These are phyloP conservation scores for Chelidonichthys spinosus DNA, from an alignment of 2,797 vertebrate species.

Conservation along the genomic window DNA sequence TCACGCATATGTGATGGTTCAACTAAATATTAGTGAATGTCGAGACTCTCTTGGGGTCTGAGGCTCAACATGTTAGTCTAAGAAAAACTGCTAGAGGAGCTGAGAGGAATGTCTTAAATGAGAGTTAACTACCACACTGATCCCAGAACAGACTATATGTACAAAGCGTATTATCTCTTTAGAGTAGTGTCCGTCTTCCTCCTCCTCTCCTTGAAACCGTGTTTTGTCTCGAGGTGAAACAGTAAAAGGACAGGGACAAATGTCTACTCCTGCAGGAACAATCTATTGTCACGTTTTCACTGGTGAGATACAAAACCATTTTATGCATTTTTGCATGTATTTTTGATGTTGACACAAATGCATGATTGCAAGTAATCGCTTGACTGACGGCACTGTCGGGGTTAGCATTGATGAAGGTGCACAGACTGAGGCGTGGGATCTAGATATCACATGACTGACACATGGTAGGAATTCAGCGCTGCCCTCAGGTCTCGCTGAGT, in stretches of 20 bases:
- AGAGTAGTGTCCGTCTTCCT: slow-evolving; percentile 22
- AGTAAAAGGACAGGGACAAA: slow-evolving; percentile 43
- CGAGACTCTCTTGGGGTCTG: slow-evolving; percentile 27
- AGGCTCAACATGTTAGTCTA: slow-evolving; percentile 26
- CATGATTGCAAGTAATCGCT: slow-evolving; percentile 55
- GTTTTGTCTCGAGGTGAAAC: slow-evolving; percentile 47
- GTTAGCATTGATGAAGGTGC: slow-evolving; percentile 59
- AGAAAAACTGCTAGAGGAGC: slow-evolving; percentile 46
- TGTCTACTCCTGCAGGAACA: slow-evolving; percentile 32
- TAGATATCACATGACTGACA: slow-evolving; percentile 40
- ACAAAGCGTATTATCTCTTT: slow-evolving; percentile 61
- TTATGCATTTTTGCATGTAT: slow-evolving; percentile 39
- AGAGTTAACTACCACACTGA: slow-evolving; percentile 59
- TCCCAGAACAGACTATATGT: slow-evolving; percentile 71
- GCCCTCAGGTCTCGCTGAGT: slow-evolving; percentile 45
- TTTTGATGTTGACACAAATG: slow-evolving; percentile 57
- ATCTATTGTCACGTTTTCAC: slow-evolving; percentile 40
- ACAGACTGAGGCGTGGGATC: slow-evolving; percentile 47
- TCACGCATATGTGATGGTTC: slow-evolving; percentile 20
- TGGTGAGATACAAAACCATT: slow-evolving; percentile 33
- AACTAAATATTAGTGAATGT: slow-evolving; percentile 24
- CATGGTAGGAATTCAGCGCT: slow-evolving; percentile 35
- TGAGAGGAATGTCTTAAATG: slow-evolving; percentile 68
- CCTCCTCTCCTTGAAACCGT: slow-evolving; percentile 38
- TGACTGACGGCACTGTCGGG: slow-evolving; percentile 52